Conservation (phyloP, 2,797 vertebrate species). For the Huso huso region DNA sequence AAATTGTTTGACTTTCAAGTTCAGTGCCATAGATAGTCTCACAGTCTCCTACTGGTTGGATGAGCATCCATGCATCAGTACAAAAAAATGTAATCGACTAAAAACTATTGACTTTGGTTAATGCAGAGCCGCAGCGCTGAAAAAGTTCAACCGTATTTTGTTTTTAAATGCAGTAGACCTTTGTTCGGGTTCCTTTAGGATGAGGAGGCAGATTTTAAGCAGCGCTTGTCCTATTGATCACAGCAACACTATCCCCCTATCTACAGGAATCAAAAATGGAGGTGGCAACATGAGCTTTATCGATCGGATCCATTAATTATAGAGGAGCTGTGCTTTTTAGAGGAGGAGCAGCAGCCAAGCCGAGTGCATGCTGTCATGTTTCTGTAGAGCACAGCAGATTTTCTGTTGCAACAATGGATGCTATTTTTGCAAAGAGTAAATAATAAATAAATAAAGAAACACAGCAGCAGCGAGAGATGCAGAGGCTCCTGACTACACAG, state of each 20-base stretch:
- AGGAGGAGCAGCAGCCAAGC: slow-evolving; percentile 20
- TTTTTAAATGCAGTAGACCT: slow-evolving; percentile 6
- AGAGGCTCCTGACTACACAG: background rate
- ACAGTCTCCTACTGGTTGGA: background rate
- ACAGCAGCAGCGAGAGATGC: background rate
- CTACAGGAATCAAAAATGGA: slow-evolving; percentile 15
- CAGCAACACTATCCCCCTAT: slow-evolving; percentile 4
- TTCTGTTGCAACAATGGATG: slow-evolving; percentile 28
- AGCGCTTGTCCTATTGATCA: slow-evolving; percentile 20
- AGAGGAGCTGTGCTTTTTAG: slow-evolving; percentile 29
- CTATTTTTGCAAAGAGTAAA: slow-evolving; percentile 40
- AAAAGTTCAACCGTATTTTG: no score
- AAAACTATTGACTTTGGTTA: no score
- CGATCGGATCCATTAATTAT: slow-evolving; percentile 49
- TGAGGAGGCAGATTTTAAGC: slow-evolving; percentile 15
- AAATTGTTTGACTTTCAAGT: background rate
- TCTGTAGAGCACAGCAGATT: slow-evolving; percentile 44
- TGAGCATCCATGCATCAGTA: background rate
- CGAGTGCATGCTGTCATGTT: slow-evolving; percentile 25
- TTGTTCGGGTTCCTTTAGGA: background rate
- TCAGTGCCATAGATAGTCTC: no score
- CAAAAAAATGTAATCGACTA: no score
- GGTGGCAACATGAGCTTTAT: slow-evolving; percentile 34
- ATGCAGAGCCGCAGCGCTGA: no score
- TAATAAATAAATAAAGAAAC: slow-evolving; percentile 19